Conservation (phyloP, 2,888 invertebrate species). For the Dasysyrphus tricinctus region DNA sequence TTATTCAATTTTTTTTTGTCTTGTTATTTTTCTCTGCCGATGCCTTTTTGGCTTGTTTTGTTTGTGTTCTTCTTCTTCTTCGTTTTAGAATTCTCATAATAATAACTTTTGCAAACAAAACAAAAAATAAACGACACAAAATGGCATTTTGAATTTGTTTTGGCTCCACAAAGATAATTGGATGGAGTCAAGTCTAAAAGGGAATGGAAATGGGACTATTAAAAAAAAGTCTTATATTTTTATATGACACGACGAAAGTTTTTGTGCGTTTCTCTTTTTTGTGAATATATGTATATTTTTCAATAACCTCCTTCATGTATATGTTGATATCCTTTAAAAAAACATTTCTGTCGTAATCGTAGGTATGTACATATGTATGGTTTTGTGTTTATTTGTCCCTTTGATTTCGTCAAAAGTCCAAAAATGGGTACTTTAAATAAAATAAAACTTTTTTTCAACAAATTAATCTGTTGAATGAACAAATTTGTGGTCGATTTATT, state of each 20-base stretch:
- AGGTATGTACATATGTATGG: neutral
- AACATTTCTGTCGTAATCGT: neutral
- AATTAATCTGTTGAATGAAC: too few species aligned
- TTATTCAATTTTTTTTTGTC: conserved; percentile 34
- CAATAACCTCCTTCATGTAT: neutral
- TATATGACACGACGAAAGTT: neutral
- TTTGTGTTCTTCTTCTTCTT: conserved; percentile 18
- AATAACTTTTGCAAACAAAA: conserved; percentile 30
- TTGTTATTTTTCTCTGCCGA: neutral
- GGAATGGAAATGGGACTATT: conserved; percentile 12
- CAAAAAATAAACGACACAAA: conserved; percentile 46
- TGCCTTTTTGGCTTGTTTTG: neutral
- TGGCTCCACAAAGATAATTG: conserved; percentile 65
- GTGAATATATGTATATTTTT: neutral
- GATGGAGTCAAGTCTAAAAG: conserved; percentile 41
- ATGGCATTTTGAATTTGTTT: conserved; percentile 61
- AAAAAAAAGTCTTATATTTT: neutral
- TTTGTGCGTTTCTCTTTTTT: neutral
- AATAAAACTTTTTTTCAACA: too few species aligned
- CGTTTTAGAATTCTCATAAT: conserved; percentile 58
- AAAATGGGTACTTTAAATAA: too few species aligned
- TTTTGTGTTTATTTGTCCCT: neutral
- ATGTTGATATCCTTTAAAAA: neutral
- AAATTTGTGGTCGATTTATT: too few species aligned
- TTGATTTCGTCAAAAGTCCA: neutral